A percentile compares a stretch with the other conserved stretches of the same genome.
phyloP scores from a whole-genome alignment of 2,113 vertebrate species.

The Hylia prasina region DNA sequence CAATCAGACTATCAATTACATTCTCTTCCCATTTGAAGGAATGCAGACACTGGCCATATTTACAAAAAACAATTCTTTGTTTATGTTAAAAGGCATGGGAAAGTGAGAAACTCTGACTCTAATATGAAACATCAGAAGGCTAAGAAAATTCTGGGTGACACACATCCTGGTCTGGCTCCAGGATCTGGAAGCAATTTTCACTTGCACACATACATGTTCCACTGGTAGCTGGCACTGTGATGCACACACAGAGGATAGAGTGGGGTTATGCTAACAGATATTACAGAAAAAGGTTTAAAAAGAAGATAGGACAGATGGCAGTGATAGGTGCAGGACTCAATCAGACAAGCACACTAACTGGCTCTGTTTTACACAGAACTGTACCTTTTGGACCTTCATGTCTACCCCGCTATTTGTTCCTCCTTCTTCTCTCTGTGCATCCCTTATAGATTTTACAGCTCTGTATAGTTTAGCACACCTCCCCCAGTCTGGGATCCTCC shows the following conservation, averaged over 20 bases:
- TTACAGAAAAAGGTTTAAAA: background rate
- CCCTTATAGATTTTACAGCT: background rate
- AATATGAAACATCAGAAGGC: too few relatives aligned
- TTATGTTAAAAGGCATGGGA: too few relatives aligned
- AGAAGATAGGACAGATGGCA: background rate
- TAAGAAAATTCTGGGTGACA: too few relatives aligned
- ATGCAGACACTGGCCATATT: too few relatives aligned
- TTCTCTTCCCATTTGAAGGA: too few relatives aligned
- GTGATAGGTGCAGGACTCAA: background rate
- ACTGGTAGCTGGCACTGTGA: background rate
- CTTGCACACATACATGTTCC: background rate
- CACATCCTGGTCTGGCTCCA: background rate
- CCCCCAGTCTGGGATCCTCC: background rate
- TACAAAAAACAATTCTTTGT: too few relatives aligned
- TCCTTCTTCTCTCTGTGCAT: background rate
- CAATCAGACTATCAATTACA: too few relatives aligned
- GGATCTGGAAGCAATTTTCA: background rate
- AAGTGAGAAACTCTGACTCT: too few relatives aligned
- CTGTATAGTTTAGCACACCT: background rate
- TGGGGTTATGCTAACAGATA: background rate
- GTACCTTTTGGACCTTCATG: background rate
- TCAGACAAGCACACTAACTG: background rate
- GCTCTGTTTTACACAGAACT: background rate
- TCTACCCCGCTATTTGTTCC: accelerated
- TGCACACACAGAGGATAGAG: background rate